These are phyloP conservation scores for Melinaea marsaeus DNA, from an alignment of 2,888 invertebrate genomes.

Conservation along the genomic window DNA sequence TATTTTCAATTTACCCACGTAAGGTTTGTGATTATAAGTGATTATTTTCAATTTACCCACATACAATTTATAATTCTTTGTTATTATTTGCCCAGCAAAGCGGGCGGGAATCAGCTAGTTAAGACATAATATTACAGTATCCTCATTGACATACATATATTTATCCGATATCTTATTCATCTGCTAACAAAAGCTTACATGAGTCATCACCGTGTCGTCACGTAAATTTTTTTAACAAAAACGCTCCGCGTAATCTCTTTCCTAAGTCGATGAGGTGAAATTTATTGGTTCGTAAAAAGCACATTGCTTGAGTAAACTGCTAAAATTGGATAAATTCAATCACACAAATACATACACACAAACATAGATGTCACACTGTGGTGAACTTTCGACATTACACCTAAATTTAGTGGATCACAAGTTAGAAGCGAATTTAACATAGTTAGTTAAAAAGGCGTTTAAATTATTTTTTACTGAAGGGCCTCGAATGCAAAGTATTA, in stretches of 20 bases:
- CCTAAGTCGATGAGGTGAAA: constrained; percentile 59
- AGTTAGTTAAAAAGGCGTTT: not conserved
- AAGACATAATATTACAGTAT: too few relatives aligned
- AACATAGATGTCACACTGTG: constrained; percentile 44
- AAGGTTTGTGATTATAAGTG: too few relatives aligned
- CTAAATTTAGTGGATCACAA: not conserved
- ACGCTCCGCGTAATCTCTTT: constrained; percentile 50
- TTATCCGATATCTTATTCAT: constrained; percentile 18
- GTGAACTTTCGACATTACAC: constrained; percentile 39
- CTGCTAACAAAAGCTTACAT: constrained; percentile 28
- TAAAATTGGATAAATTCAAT: constrained; percentile 38
- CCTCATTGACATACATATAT: not conserved
- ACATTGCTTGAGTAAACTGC: constrained; percentile 53
- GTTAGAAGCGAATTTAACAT: not conserved
- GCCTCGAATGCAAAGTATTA: too few relatives aligned
- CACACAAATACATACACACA: constrained; percentile 39
- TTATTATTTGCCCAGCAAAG: too few relatives aligned
- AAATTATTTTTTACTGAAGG: too few relatives aligned
- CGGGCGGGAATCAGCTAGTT: too few relatives aligned
- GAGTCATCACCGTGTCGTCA: constrained; percentile 40
- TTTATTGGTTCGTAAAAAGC: constrained; percentile 65
- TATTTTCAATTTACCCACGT: too few relatives aligned
- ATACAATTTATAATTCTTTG: too few relatives aligned
- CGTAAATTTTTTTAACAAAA: constrained; percentile 58
- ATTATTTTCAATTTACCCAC: too few relatives aligned